Conservation (phyloP, 2,888 invertebrate genomes). For the Thymelicus sylvestris region DNA sequence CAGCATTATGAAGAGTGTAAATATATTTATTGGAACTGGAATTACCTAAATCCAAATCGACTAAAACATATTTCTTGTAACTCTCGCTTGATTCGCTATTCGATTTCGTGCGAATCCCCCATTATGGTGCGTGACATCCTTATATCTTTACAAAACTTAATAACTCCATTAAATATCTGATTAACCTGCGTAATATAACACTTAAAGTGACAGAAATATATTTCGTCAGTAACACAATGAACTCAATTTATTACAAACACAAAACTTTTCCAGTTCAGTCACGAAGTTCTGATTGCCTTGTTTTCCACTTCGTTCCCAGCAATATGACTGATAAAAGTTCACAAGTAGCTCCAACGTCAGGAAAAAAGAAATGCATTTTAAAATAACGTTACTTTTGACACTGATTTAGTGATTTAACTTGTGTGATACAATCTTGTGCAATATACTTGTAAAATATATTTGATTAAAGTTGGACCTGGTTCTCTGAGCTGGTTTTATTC, state of each 20-base stretch:
- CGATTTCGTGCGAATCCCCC: not conserved
- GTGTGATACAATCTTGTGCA: not conserved
- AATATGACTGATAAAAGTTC: constrained; percentile 69
- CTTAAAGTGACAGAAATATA: constrained; percentile 18
- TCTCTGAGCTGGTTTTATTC: too few relatives aligned
- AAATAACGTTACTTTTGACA: not conserved
- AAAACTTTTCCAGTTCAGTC: constrained; percentile 59
- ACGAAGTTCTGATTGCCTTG: constrained; percentile 75
- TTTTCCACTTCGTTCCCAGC: constrained; percentile 65
- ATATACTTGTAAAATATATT: too few relatives aligned
- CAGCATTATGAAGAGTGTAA: too few relatives aligned
- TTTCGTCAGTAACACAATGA: constrained; percentile 64
- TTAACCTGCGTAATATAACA: not conserved
- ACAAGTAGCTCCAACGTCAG: constrained; percentile 39
- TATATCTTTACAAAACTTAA: not conserved
- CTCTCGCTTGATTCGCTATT: not conserved
- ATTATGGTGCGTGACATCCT: not conserved
- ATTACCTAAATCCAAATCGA: too few relatives aligned
- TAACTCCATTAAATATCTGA: not conserved
- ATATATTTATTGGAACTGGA: too few relatives aligned
- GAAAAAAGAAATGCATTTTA: constrained; percentile 44
- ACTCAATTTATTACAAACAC: constrained; percentile 69
- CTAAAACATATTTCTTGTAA: too few relatives aligned
- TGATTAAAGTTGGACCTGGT: too few relatives aligned
- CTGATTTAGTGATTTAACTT: not conserved